A percentile compares a stretch with the other conserved stretches of the same genome.
phyloP scores from a whole-genome alignment of 2,113 vertebrate species.

The Phainopepla nitens region DNA sequence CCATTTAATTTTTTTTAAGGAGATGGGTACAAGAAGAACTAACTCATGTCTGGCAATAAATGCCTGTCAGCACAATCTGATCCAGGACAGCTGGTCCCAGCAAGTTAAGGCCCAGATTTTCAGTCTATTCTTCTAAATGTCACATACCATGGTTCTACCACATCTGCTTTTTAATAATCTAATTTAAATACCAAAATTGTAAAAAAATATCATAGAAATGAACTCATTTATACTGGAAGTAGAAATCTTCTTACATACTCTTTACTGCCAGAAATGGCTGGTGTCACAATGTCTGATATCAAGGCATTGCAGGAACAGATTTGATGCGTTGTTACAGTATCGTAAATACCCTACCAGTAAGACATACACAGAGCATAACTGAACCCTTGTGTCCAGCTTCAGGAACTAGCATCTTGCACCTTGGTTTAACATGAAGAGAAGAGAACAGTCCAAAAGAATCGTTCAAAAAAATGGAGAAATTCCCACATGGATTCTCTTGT shows the following conservation, averaged over 20 bases:
- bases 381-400: slow-evolving; percentile 19
- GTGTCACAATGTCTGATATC: slow-evolving; percentile 4
- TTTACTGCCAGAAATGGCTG: background rate
- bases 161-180: background rate
- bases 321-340: slow-evolving; percentile 1
- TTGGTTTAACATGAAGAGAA: slow-evolving; percentile 12
- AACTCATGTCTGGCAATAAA: slow-evolving; percentile 33
- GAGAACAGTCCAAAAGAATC: slow-evolving; percentile 42
- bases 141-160: background rate
- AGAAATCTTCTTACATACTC: background rate
- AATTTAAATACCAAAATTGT: slow-evolving; percentile 26
- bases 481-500: slow-evolving; percentile 53
- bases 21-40: slow-evolving; percentile 20
- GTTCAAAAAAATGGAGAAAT: slow-evolving; percentile 32
- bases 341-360: slow-evolving; percentile 19
- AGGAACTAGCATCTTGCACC: slow-evolving; percentile 32
- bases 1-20: background rate
- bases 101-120: slow-evolving; percentile 49
- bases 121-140: slow-evolving; percentile 1
- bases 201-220: slow-evolving; percentile 31
- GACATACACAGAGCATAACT: background rate
- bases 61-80: slow-evolving; percentile 48
- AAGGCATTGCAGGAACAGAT: slow-evolving; percentile 28
- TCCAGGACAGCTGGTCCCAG: slow-evolving; percentile 33
- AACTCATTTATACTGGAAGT: background rate